Evolutionary conservation across 2,113 vertebrate genomes (phyloP).

Genomic region (Miniopterus natalensis): DNA sequence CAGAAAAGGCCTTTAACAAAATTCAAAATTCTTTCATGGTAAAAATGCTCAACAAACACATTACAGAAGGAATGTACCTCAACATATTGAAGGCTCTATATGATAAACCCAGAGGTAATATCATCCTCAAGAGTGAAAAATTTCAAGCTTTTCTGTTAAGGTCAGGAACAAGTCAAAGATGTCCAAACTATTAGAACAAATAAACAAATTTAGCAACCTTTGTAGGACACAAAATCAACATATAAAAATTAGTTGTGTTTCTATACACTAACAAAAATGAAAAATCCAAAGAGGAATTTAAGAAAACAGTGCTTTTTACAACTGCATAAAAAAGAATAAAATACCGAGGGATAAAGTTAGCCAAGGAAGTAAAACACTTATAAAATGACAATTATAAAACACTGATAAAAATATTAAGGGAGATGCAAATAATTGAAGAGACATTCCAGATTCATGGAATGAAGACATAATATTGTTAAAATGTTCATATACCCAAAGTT

Average conservation of each 20-base stretch:
- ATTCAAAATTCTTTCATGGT: background rate
- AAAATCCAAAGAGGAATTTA: background rate
- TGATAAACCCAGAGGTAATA: background rate
- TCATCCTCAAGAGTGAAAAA: background rate
- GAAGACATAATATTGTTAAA: background rate
- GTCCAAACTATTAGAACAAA: background rate
- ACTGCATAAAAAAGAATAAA: background rate
- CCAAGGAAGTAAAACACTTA: background rate
- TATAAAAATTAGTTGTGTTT: background rate
- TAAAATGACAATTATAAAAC: background rate
- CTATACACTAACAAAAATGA: background rate
- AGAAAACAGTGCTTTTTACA: background rate
- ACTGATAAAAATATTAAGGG: background rate
- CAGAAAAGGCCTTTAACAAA: background rate
- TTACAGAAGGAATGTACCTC: background rate
- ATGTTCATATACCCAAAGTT: background rate
- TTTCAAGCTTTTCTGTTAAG: background rate
- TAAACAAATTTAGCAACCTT: background rate
- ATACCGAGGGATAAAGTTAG: background rate
- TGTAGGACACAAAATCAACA: background rate
- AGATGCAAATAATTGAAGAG: background rate
- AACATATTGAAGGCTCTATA: background rate
- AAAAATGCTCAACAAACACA: background rate
- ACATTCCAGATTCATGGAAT: background rate
- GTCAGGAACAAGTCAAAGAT: background rate